Percentiles rank a stretch among this genome's conserved stretches.
Evolutionary conservation across 2,888 invertebrate genomes (phyloP).

Genomic region (Amphipoea lucens): DNA sequence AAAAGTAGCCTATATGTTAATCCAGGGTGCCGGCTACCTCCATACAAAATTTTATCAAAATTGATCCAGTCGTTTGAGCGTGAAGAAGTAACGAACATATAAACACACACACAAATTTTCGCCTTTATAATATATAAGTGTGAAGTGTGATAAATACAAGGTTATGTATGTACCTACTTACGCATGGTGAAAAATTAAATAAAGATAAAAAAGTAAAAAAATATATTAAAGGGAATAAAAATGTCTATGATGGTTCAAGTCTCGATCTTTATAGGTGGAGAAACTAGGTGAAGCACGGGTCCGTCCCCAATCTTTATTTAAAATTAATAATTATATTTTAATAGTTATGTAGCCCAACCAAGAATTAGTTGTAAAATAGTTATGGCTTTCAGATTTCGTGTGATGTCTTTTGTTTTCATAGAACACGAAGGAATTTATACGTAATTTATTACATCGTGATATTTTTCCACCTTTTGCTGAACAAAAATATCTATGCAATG

Average conservation of each 20-base stretch:
- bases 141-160: too few relatives aligned
- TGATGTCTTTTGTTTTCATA: constrained; percentile 12
- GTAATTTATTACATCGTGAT: neutral
- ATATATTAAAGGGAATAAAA: neutral
- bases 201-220: too few relatives aligned
- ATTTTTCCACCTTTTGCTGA: neutral
- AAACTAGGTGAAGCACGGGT: too few relatives aligned
- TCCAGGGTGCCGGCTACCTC: too few relatives aligned
- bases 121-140: too few relatives aligned
- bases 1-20: too few relatives aligned
- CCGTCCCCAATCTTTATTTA: neutral
- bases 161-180: too few relatives aligned
- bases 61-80: too few relatives aligned
- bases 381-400: neutral
- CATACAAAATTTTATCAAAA: too few relatives aligned
- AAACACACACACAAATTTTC: too few relatives aligned
- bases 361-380: neutral
- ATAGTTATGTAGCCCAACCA: neutral
- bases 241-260: neutral
- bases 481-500: neutral
- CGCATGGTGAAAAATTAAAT: too few relatives aligned
- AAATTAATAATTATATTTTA: neutral
- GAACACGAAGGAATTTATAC: neutral
- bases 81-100: too few relatives aligned
- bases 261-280: neutral